Percentiles rank a stretch among this genome's conserved stretches.
Conservation (phyloP, 1,140 invertebrate genomes). For the Piezodorus guildinii region DNA sequence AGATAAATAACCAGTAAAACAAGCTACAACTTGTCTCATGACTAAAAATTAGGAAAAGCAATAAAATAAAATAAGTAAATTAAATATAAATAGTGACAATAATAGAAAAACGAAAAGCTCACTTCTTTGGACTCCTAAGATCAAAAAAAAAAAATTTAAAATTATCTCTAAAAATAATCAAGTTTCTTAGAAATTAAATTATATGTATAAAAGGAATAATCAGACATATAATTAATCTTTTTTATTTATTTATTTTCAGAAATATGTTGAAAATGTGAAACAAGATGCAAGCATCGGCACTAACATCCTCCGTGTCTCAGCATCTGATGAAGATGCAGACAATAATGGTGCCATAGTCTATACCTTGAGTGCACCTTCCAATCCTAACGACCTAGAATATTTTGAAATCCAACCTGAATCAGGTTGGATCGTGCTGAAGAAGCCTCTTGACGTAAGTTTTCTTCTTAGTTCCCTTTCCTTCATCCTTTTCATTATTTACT, state of each 20-base stretch:
- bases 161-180: too few species aligned
- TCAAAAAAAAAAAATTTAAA: too few species aligned
- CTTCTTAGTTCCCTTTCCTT: background rate
- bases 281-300: conserved; percentile 92
- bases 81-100: too few species aligned
- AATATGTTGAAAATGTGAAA: conserved; percentile 93
- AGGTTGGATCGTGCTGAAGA: conserved; percentile 89
- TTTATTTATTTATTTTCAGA: conserved; percentile 42
- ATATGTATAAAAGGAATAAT: too few species aligned
- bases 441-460: conserved; percentile 87
- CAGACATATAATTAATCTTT: too few species aligned
- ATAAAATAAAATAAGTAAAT: too few species aligned
- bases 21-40: too few species aligned
- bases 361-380: conserved; percentile 72
- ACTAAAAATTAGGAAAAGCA: too few species aligned
- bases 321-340: conserved; percentile 90
- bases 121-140: too few species aligned
- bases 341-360: conserved; percentile 93
- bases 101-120: too few species aligned
- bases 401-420: conserved; percentile 92
- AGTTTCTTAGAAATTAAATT: too few species aligned
- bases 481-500: background rate
- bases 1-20: too few species aligned
- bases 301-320: conserved; percentile 84
- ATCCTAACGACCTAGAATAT: conserved; percentile 78